Evolutionary conservation across 2,888 invertebrate species (phyloP).

Genomic region (Patella depressa): DNA sequence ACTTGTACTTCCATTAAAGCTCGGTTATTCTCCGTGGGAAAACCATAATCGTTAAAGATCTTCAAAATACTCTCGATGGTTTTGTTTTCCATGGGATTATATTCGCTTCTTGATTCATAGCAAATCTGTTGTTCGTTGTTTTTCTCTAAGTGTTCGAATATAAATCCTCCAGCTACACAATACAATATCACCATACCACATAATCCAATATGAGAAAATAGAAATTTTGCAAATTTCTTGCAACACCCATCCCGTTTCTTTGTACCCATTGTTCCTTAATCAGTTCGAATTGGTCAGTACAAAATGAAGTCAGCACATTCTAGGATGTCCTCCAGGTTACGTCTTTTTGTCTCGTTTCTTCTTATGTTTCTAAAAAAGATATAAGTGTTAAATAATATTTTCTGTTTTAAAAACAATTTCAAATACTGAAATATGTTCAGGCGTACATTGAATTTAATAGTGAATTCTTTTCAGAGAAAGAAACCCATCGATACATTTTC

Average conservation of each 20-base stretch:
- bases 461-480: too few species aligned
- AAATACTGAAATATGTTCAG: too few species aligned
- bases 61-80: constrained; percentile 59
- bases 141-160: constrained; percentile 70
- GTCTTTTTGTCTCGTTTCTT: too few species aligned
- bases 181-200: constrained; percentile 67
- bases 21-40: constrained; percentile 51
- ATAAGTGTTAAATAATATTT: too few species aligned
- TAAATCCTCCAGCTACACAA: constrained; percentile 70
- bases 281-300: too few species aligned
- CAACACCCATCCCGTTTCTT: constrained; percentile 50
- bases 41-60: constrained; percentile 48
- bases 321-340: too few species aligned
- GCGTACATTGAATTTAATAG: too few species aligned
- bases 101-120: constrained; percentile 62
- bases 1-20: constrained; percentile 59
- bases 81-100: constrained; percentile 58
- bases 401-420: too few species aligned
- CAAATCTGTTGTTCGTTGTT: constrained; percentile 69
- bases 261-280: constrained; percentile 28
- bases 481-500: too few species aligned
- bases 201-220: constrained; percentile 70
- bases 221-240: constrained; percentile 64
- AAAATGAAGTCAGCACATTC: too few species aligned
- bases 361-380: too few species aligned